phyloP scores from a whole-genome alignment of 2,888 invertebrate species.

The Himalopsyche anomala region DNA sequence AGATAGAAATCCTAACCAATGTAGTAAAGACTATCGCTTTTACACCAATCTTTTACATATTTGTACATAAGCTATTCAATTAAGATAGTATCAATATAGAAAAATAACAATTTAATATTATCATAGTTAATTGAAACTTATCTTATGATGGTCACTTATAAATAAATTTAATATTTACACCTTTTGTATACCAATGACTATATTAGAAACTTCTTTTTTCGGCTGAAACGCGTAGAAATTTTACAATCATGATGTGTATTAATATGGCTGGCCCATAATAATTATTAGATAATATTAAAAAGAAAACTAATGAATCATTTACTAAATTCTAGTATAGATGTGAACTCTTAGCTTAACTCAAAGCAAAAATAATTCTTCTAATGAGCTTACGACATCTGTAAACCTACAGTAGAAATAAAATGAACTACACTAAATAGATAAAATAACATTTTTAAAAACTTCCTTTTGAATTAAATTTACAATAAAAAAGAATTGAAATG shows the following conservation, averaged over 20 bases:
- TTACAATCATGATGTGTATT: constrained; percentile 32
- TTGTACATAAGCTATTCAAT: constrained; percentile 53
- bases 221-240: constrained; percentile 54
- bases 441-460: not conserved
- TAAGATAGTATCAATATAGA: constrained; percentile 46
- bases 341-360: constrained; percentile 43
- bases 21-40: constrained; percentile 65
- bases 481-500: too few species aligned
- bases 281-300: constrained; percentile 31
- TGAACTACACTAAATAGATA: not conserved
- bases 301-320: constrained; percentile 19
- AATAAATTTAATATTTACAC: constrained; percentile 66
- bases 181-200: constrained; percentile 66
- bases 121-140: constrained; percentile 64
- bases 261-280: constrained; percentile 64
- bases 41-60: constrained; percentile 65
- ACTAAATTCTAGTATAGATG: constrained; percentile 52
- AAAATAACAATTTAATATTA: constrained; percentile 56
- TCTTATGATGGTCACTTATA: constrained; percentile 66
- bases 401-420: constrained; percentile 45
- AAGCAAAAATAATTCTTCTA: constrained; percentile 55
- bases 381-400: constrained; percentile 60
- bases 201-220: constrained; percentile 51
- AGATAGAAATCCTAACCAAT: constrained; percentile 2
- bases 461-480: too few species aligned